Evolutionary conservation across 2,113 vertebrate genomes (phyloP).

Genomic region (Cepphus grylle): DNA sequence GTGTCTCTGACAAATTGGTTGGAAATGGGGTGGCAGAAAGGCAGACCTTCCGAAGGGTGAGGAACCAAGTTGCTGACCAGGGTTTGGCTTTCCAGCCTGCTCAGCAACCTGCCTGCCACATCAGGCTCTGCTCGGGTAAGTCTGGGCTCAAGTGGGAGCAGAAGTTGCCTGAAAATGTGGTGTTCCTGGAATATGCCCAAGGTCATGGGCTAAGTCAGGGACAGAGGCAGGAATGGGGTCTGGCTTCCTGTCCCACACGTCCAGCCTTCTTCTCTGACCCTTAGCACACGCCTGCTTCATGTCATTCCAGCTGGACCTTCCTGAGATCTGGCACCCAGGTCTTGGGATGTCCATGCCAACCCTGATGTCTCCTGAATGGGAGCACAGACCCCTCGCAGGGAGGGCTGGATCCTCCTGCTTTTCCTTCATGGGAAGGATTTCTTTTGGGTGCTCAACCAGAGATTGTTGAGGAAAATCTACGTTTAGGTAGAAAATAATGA

Average conservation of each 20-base stretch:
- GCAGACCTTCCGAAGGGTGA: not conserved
- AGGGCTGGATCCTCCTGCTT: not conserved
- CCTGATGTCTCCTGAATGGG: not conserved
- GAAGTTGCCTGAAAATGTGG: not conserved
- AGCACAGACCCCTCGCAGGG: fast-evolving
- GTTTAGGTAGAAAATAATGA: not conserved
- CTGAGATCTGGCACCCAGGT: not conserved
- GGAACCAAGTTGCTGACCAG: not conserved
- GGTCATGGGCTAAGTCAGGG: not conserved
- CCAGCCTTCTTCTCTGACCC: not conserved
- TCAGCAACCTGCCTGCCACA: not conserved
- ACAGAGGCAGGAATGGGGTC: not conserved
- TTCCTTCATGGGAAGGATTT: not conserved
- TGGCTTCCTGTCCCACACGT: not conserved
- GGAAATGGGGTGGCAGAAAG: not conserved
- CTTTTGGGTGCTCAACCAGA: not conserved
- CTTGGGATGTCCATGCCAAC: not conserved
- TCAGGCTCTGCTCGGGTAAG: not conserved
- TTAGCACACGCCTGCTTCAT: not conserved
- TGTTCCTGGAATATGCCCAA: not conserved
- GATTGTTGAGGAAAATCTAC: not conserved
- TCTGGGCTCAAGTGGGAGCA: not conserved
- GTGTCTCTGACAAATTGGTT: not conserved
- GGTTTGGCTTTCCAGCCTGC: not conserved
- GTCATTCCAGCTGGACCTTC: not conserved